Evolutionary conservation across 2,888 invertebrate genomes (phyloP).

Genomic region (Cataglyphis livida): DNA sequence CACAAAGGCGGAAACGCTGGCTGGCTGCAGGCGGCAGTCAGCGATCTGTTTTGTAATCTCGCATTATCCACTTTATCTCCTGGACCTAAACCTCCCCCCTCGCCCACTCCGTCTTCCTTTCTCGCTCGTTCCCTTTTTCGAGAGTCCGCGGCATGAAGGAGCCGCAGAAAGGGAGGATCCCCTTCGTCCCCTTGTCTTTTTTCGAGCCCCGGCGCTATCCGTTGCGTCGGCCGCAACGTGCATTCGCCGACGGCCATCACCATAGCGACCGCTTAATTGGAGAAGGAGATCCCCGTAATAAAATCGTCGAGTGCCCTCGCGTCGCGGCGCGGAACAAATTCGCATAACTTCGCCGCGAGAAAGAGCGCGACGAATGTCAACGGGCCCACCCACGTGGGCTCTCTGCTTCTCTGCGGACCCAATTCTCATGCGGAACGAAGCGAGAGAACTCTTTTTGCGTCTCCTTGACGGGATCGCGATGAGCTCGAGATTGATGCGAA

Average conservation of each 20-base stretch:
- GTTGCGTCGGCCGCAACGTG: slow-evolving; percentile 33
- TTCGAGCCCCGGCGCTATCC: slow-evolving; percentile 12
- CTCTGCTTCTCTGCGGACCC: not conserved
- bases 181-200: slow-evolving; percentile 24
- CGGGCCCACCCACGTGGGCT: slow-evolving; percentile 16
- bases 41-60: slow-evolving; percentile 51
- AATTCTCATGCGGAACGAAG: slow-evolving; percentile 19
- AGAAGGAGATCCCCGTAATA: slow-evolving; percentile 80
- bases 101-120: not conserved
- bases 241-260: slow-evolving; percentile 75
- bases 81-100: not conserved
- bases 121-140: slow-evolving; percentile 26
- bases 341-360: slow-evolving; percentile 62
- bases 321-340: slow-evolving; percentile 63
- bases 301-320: slow-evolving; percentile 79
- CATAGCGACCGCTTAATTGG: slow-evolving; percentile 83
- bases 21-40: slow-evolving; percentile 6
- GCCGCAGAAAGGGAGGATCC: not conserved
- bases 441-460: slow-evolving; percentile 1
- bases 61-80: slow-evolving; percentile 48
- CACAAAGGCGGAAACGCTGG: slow-evolving; percentile 38
- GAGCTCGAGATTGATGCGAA: not conserved
- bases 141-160: slow-evolving; percentile 35
- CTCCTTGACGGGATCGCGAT: not conserved
- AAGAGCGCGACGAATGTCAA: slow-evolving; percentile 69